Evolutionary conservation across 2,888 invertebrate species (phyloP).

Genomic region (Mesopsocus fuscifrons): DNA sequence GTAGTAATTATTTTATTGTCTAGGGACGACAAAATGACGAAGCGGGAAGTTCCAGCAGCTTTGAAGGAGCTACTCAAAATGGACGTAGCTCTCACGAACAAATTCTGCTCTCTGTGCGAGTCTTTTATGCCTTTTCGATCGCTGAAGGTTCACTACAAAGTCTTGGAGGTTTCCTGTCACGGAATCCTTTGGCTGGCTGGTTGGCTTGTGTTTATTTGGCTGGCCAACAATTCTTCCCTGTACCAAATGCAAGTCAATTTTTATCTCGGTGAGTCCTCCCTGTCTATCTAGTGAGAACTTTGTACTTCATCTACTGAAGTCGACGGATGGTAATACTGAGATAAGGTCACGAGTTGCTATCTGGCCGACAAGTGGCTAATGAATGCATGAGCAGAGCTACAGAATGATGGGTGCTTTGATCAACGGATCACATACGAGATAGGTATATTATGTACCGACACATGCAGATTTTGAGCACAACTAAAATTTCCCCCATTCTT

Average conservation of each 20-base stretch:
- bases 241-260: conserved; percentile 75
- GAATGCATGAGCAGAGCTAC: no score
- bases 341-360: no score
- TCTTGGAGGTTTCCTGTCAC: conserved; percentile 64
- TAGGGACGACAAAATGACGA: no score
- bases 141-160: conserved; percentile 27
- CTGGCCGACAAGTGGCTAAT: no score
- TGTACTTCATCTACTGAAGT: no score
- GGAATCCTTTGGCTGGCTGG: conserved; percentile 69
- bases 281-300: background rate
- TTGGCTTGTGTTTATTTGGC: conserved; percentile 59
- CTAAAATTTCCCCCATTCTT: no score
- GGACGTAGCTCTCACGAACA: conserved; percentile 24
- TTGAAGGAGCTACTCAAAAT: conserved; percentile 22
- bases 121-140: conserved; percentile 22
- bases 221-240: conserved; percentile 43
- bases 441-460: no score
- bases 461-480: no score
- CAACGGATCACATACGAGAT: no score
- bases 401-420: no score
- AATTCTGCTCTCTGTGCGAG: conserved; percentile 23
- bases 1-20: no score
- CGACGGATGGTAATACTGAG: no score
- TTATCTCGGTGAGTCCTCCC: conserved; percentile 46
- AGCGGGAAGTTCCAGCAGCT: conserved; percentile 21